Base-by-base conservation (phyloP, 2,888 invertebrate species). In the Myopa testacea region DNA sequence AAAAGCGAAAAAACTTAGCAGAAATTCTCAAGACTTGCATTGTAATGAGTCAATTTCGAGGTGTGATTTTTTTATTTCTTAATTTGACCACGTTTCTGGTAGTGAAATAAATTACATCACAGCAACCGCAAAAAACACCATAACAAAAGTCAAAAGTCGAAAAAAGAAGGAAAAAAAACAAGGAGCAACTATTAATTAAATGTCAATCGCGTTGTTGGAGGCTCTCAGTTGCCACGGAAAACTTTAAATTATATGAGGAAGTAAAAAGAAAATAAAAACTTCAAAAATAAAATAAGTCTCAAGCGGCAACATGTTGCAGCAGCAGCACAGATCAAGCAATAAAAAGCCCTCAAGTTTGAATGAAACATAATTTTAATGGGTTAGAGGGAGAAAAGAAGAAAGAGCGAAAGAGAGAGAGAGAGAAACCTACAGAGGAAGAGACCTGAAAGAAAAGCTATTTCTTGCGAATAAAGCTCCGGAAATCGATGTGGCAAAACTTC, bases 31-130 rank as follows among this genome's bases (percentile, higher is more conserved):
- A 6, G 45, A 45, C 6, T 14, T 70, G 55, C 70, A 70, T 19
- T 55, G 55, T 34, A 70, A 55, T 69, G 52, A 52, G 10, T 50
- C 19, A 14, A 16, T 55, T 55, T 55, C n/a, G 16, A 14, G n/a
- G 55, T 55, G 55, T 55, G 14, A 55, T 5, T 8, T 55, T 55
- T 55, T 55, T 10, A 16, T 55, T 55, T 55, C 55, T 55, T 55
- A 55, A 55, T 55, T 8, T n/a, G 55, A n/a, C 4, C 10, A 55
- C 5, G 55, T 55, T 55, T 10, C n/a, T 34, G 34, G 34, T 34
- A 82, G 78, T 81, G 77, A 78, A 80, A 80, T 80, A 78, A 80
- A 55, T 63, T 78, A 67, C 78, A 74, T 73, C 67, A 79, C 67
- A 68, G 74, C 74, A 71, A 62, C 80, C 76, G 68, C 68, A 81